Percentiles rank a stretch among this genome's conserved stretches.
These are phyloP conservation scores for Aleiodes alternator DNA, from an alignment of 2,888 invertebrate species.

Conservation along the genomic window DNA sequence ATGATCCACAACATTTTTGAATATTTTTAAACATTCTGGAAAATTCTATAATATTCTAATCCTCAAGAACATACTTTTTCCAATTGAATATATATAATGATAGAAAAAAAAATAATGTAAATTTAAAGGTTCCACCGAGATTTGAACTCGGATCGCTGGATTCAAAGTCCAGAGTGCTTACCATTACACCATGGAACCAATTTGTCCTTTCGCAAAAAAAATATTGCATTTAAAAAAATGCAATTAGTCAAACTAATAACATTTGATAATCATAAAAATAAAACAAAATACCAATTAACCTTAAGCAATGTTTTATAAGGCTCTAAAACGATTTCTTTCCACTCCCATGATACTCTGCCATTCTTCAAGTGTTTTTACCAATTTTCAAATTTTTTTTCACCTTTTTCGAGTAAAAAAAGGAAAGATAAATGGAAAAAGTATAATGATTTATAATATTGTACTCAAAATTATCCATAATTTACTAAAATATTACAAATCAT, in stretches of 20 bases:
- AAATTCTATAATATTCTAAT: too few relatives aligned
- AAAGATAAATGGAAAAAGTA: too few relatives aligned
- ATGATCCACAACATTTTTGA: too few relatives aligned
- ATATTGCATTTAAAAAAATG: background rate
- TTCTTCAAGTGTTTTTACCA: too few relatives aligned
- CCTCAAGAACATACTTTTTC: too few relatives aligned
- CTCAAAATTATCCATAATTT: background rate
- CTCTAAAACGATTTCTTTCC: too few relatives aligned
- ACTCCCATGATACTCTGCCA: too few relatives aligned
- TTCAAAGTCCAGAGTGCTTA: slow-evolving; percentile 89
- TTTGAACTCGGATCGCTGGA: slow-evolving; percentile 89
- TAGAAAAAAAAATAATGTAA: slow-evolving; percentile 60
- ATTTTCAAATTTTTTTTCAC: too few relatives aligned
- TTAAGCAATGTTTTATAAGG: background rate
- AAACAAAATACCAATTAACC: background rate
- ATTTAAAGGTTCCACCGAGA: slow-evolving; percentile 82
- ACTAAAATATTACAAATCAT: background rate
- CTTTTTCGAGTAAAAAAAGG: too few relatives aligned
- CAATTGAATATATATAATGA: too few relatives aligned
- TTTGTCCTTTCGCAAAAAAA: background rate
- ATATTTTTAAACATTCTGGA: too few relatives aligned
- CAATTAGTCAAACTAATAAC: background rate
- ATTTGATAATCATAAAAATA: background rate
- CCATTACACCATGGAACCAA: slow-evolving; percentile 85
- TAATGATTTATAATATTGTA: too few relatives aligned